phyloP scores from a whole-genome alignment of 2,113 vertebrate species.

The Merops nubicus region DNA sequence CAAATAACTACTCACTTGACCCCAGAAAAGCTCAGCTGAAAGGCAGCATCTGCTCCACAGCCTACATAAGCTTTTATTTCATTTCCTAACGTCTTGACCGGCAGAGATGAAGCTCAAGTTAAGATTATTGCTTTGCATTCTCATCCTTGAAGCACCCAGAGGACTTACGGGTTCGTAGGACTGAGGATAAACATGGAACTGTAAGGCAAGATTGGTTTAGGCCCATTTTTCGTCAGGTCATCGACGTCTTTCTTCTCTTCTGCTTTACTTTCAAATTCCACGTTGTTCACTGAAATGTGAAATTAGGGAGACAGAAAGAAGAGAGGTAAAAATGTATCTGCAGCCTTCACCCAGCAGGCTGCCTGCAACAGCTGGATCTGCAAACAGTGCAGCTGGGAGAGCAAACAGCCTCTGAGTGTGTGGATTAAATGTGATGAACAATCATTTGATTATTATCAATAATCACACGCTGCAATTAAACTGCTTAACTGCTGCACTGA shows the following conservation, averaged over 20 bases:
- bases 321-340: not conserved
- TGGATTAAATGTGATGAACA: conserved; percentile 27
- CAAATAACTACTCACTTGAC: not conserved
- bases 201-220: conserved; percentile 90
- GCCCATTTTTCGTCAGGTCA: conserved; percentile 75
- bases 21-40: not conserved
- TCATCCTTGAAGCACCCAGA: not conserved
- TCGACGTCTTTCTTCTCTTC: conserved; percentile 90
- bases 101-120: not conserved
- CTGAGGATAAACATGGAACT: conserved; percentile 96
- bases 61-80: not conserved
- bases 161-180: conserved; percentile 91
- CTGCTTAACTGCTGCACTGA: not conserved
- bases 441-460: not conserved
- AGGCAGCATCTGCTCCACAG: not conserved
- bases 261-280: conserved; percentile 86
- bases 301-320: not conserved
- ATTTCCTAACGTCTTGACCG: not conserved
- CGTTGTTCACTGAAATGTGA: conserved; percentile 83
- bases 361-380: conserved; percentile 33
- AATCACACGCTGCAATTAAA: not conserved
- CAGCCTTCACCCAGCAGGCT: not conserved
- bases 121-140: not conserved
- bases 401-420: not conserved
- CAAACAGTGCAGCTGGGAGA: conserved; percentile 20